phyloP scores from a whole-genome alignment of 2,797 vertebrate genomes.

The Ctenopoma multispine region DNA sequence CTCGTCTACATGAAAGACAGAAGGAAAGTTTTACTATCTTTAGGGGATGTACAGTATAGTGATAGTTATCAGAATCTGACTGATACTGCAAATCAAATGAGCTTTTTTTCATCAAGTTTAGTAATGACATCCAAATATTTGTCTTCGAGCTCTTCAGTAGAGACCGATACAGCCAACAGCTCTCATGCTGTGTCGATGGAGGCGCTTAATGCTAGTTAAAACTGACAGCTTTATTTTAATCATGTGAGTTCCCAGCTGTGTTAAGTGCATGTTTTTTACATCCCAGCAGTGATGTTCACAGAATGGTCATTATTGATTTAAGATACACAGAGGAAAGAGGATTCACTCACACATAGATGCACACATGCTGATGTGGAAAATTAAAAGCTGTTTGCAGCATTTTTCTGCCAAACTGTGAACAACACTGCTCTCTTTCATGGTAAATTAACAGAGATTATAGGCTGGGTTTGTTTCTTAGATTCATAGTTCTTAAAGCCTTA shows the following conservation, averaged over 20 bases:
- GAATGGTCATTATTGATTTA: conserved; percentile 68
- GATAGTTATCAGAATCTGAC: not conserved
- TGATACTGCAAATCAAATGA: conserved; percentile 7
- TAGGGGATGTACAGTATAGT: conserved; percentile 27
- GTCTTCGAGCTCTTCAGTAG: not conserved
- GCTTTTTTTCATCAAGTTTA: conserved; percentile 1
- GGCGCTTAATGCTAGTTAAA: conserved; percentile 46
- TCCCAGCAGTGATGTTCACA: conserved; percentile 52
- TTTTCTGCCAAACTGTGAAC: conserved; percentile 48
- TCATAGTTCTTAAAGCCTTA: conserved; percentile 36
- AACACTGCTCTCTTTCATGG: conserved; percentile 29
- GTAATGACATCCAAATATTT: conserved; percentile 1
- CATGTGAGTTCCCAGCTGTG: conserved; percentile 55
- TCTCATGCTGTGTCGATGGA: conserved; percentile 33
- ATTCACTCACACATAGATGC: conserved; percentile 38
- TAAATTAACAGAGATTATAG: conserved; percentile 56
- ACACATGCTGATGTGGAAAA: conserved; percentile 41
- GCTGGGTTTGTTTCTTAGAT: conserved; percentile 36
- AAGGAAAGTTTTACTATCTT: conserved; percentile 14
- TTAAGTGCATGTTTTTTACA: conserved; percentile 64
- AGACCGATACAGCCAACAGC: conserved; percentile 13
- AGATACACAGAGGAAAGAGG: conserved; percentile 40
- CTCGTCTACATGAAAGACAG: not conserved
- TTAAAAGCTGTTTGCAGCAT: conserved; percentile 31
- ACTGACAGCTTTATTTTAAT: conserved; percentile 65